Conservation (phyloP, 1,140 invertebrate species). For the Drosophila pachea region DNA sequence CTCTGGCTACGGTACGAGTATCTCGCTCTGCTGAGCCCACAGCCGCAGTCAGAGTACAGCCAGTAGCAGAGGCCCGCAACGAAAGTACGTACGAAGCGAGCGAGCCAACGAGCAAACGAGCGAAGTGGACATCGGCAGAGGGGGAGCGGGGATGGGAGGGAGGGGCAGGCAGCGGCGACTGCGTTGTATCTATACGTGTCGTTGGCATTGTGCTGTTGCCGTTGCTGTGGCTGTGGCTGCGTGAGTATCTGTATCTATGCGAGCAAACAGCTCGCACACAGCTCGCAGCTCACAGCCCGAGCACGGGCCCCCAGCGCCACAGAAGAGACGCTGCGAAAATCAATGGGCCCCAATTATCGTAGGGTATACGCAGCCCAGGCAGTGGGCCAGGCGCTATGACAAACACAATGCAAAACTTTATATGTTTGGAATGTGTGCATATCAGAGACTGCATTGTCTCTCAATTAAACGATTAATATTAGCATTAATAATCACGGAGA, state of each 20-base stretch:
- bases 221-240: constrained; percentile 10
- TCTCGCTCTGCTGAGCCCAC: constrained; percentile 63
- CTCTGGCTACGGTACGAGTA: constrained; percentile 40
- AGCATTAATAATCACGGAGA: too few species aligned
- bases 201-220: not conserved
- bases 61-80: constrained; percentile 53
- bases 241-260: constrained; percentile 46
- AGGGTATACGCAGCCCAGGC: constrained; percentile 35
- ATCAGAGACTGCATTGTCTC: not conserved
- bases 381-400: constrained; percentile 39
- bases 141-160: constrained; percentile 8
- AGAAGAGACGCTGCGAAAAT: constrained; percentile 24
- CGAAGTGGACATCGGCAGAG: constrained; percentile 39
- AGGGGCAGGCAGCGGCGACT: constrained; percentile 26
- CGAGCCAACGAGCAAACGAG: constrained; percentile 49
- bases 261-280: constrained; percentile 36
- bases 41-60: constrained; percentile 61
- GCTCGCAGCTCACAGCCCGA: constrained; percentile 19
- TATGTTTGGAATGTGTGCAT: constrained; percentile 25
- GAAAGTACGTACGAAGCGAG: constrained; percentile 54
- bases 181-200: constrained; percentile 31
- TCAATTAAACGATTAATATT: not conserved
- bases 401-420: constrained; percentile 33
- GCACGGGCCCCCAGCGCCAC: constrained; percentile 36
- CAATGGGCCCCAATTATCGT: constrained; percentile 24